A percentile compares a stretch with the other conserved stretches of the same genome.
Evolutionary conservation across 1,140 invertebrate genomes (phyloP).

Genomic region (Sarcophaga bullata): DNA sequence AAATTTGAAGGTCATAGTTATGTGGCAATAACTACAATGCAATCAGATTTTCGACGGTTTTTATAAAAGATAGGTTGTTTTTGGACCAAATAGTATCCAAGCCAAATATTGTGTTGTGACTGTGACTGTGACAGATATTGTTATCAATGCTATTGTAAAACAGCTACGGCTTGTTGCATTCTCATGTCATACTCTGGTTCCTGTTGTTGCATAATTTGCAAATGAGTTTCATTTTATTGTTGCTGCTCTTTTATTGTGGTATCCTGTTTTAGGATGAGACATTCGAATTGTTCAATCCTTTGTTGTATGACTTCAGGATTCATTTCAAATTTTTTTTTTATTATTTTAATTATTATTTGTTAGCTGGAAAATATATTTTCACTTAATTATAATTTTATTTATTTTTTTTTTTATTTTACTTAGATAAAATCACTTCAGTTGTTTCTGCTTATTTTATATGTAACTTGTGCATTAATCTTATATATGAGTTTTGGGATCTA

Average conservation of each 20-base stretch:
- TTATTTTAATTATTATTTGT: too few relatives aligned
- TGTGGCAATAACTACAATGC: background rate
- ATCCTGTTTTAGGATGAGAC: background rate
- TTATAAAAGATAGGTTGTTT: constrained; percentile 7
- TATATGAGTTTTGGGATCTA: too few relatives aligned
- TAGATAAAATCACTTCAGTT: too few relatives aligned
- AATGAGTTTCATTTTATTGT: background rate
- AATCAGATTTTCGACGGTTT: background rate
- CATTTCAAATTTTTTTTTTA: too few relatives aligned
- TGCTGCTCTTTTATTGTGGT: constrained; percentile 5
- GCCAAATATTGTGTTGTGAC: constrained; percentile 10
- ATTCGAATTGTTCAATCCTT: too few relatives aligned
- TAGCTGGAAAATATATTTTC: too few relatives aligned
- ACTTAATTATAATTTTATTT: too few relatives aligned
- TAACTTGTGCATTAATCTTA: too few relatives aligned
- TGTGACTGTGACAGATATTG: constrained; percentile 10
- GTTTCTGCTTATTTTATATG: too few relatives aligned
- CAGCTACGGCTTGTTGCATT: background rate
- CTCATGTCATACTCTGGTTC: background rate
- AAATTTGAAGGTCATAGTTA: background rate
- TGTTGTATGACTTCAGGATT: too few relatives aligned
- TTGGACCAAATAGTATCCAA: background rate
- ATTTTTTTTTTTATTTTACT: too few relatives aligned
- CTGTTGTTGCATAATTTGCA: background rate
- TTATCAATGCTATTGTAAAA: background rate